Percentiles rank a stretch among this genome's conserved stretches.
Conservation (phyloP, 2,113 vertebrate genomes). For the Myocastor coypus region DNA sequence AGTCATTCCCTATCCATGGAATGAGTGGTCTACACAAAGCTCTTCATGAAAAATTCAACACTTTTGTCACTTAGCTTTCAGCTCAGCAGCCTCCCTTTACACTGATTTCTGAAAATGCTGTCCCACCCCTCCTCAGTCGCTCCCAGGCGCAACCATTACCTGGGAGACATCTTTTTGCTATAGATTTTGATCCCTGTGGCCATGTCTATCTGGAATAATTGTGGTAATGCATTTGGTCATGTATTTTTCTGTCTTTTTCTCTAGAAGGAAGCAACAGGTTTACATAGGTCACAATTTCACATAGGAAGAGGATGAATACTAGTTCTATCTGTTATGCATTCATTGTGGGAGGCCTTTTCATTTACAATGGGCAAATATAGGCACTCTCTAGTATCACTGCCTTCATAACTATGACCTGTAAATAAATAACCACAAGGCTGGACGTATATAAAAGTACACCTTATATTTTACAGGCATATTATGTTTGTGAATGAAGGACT, state of each 20-base stretch:
- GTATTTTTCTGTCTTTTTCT: neutral
- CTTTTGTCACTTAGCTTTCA: neutral
- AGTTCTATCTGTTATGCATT: neutral
- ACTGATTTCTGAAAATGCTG: neutral
- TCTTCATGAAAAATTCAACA: neutral
- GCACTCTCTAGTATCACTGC: neutral
- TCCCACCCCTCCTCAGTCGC: neutral
- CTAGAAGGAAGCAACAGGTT: neutral
- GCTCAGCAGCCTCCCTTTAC: neutral
- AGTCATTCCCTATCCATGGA: neutral
- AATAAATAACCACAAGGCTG: neutral
- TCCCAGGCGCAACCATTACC: neutral
- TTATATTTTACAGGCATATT: neutral
- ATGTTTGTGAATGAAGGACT: neutral
- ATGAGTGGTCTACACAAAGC: neutral
- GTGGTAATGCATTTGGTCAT: neutral
- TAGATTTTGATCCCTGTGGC: neutral
- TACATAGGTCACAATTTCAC: neutral
- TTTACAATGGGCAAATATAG: neutral
- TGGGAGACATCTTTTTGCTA: neutral
- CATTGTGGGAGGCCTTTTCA: neutral
- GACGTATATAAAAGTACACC: neutral
- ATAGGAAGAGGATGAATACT: neutral
- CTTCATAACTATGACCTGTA: neutral
- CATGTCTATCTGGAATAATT: neutral